Base-by-base conservation (phyloP, 2,113 vertebrate genomes). In the Oceanodroma tethys region DNA sequence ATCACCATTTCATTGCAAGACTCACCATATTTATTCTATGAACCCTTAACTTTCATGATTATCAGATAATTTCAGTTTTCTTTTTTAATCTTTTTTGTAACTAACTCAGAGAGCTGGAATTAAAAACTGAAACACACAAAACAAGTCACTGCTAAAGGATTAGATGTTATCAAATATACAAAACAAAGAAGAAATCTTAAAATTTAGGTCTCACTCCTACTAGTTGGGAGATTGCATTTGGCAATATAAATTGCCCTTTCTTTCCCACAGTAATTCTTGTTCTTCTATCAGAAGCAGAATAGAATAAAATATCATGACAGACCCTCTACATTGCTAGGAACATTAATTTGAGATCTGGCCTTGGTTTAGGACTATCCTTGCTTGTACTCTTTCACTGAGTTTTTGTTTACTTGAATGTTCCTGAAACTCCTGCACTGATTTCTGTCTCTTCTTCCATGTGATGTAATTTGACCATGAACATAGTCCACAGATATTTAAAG, bases 241-340 rank as follows among this genome's bases (percentile, higher is more conserved):
- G 67, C 59, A 80, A 62, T 38, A 74, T 48, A 79, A 85, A 86
- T 48, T 47, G 16, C 15, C 32, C 47, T 80, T 68, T 74, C 47
- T 47, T 85, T 90, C 30, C 66, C 3, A 23, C 66, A 78, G 42
- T 73, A 93, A 86, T 90, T 92, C 67, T 88, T 81, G 29, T 26
- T 70, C 26, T 76, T 88, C 34, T 78, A 34, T 83, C 23, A 83
- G 50, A 92, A 63, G 32, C 27, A 80, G 42, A 80, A 90, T 16
- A 48, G 27, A 88, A 91, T 86, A 90, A 96, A 91, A 84, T 75
- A 92, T 14, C 52, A 48, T 76, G 90, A 90, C 79, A 92, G 63
- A 1, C 22, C 19, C 38, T 76, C 67, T 92, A 48, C 45, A 66
- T 48, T 67, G n/a, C 42, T 13, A 65, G 36, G 36, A 85, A 60